phyloP scores from a whole-genome alignment of 2,797 vertebrate genomes.

The Molossus alvarezi region DNA sequence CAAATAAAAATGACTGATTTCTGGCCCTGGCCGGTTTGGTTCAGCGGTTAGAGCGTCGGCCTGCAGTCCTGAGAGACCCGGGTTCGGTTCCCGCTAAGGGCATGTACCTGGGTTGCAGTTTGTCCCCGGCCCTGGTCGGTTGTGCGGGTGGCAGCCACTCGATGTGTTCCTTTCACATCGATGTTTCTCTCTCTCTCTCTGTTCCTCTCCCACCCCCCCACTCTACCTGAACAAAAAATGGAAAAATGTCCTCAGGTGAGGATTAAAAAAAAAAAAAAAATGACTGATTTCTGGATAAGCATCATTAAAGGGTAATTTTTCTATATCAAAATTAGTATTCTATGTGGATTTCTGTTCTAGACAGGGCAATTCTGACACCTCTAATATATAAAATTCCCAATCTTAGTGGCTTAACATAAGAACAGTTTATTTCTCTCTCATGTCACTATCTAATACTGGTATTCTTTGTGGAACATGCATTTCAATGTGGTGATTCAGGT shows the following conservation, averaged over 20 bases:
- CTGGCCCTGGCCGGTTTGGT: background rate
- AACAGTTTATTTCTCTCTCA: background rate
- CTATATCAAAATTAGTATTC: background rate
- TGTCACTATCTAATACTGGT: background rate
- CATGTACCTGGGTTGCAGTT: too few relatives aligned
- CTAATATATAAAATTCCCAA: background rate
- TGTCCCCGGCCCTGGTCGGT: too few relatives aligned
- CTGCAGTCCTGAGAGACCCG: too few relatives aligned
- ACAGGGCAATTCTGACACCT: background rate
- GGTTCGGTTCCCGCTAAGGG: too few relatives aligned
- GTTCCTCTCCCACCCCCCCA: too few relatives aligned
- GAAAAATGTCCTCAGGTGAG: too few relatives aligned
- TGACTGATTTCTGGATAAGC: background rate
- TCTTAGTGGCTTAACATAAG: background rate
- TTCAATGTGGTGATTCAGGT: background rate
- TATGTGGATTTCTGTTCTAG: background rate
- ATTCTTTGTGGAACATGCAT: background rate
- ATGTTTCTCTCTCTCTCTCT: too few relatives aligned
- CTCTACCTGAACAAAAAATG: too few relatives aligned
- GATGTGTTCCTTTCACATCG: too few relatives aligned
- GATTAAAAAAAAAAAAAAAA: background rate
- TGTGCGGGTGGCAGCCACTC: too few relatives aligned
- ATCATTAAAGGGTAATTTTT: background rate
- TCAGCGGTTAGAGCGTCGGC: too few relatives aligned
- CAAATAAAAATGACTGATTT: background rate